A percentile compares a stretch with the other conserved stretches of the same genome.
Evolutionary conservation across 1,140 invertebrate species (phyloP).

Genomic region (Galleria mellonella): DNA sequence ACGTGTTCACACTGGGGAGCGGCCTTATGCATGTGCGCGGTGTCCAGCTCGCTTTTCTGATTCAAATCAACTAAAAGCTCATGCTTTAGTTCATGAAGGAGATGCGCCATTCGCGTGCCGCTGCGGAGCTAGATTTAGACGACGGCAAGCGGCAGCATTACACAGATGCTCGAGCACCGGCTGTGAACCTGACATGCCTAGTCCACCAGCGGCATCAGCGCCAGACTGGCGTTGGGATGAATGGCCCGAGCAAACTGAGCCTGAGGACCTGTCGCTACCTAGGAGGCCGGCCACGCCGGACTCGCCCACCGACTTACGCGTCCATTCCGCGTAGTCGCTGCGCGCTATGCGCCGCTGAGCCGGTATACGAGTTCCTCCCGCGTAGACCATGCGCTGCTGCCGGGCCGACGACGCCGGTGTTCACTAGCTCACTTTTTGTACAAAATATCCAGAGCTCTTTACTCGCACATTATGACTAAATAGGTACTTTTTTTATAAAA

Average conservation of each 20-base stretch:
- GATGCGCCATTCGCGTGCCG: conserved; percentile 91
- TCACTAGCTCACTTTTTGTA: no score
- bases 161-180: conserved; percentile 82
- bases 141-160: conserved; percentile 88
- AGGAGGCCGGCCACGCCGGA: conserved; percentile 60
- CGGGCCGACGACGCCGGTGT: conserved; percentile 4
- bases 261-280: conserved; percentile 83
- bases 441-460: background rate
- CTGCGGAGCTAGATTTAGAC: conserved; percentile 85
- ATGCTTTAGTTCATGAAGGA: conserved; percentile 90
- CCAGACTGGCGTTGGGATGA: conserved; percentile 64
- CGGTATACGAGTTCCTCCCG: conserved; percentile 75
- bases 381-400: conserved; percentile 50
- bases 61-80: conserved; percentile 94
- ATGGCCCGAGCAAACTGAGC: conserved; percentile 89
- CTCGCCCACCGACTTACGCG: conserved; percentile 60
- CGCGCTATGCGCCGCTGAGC: conserved; percentile 56
- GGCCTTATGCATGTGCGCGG: conserved; percentile 93
- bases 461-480: background rate
- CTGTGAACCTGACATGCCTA: conserved; percentile 43
- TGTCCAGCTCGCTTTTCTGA: conserved; percentile 94
- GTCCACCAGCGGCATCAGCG: conserved; percentile 46
- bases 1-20: conserved; percentile 96
- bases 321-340: conserved; percentile 61
- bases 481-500: background rate